Evolutionary conservation across 1,140 invertebrate genomes (phyloP), one percentile per base, ranked within the genome.

Genomic region (Glossosoma conforme): DNA sequence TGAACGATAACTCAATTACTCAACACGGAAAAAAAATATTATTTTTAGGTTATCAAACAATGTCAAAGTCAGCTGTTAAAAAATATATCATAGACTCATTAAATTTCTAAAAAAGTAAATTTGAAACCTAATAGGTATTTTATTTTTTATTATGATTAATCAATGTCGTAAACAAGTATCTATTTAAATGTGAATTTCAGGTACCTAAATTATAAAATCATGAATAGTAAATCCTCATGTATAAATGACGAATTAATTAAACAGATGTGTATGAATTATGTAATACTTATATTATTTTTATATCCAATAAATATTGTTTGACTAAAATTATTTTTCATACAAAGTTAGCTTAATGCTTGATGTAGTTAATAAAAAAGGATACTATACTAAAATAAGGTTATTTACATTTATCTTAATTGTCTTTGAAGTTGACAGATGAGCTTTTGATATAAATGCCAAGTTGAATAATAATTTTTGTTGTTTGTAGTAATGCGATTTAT

Each of bases 61-160:
- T 42, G 47, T 49, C 47, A 49, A 49, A 32, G n/a, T 32, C 48
- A 51, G 48, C 48, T 51, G 48, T 36, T 13, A n/a, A n/a, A n/a
- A n/a, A n/a, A n/a, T n/a, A n/a, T n/a, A n/a, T n/a, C n/a, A n/a
- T n/a, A n/a, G n/a, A n/a, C n/a, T n/a, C n/a, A n/a, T n/a, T n/a
- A n/a, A n/a, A n/a, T n/a, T n/a, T n/a, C n/a, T n/a, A n/a, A n/a
- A n/a, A n/a, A n/a, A n/a, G n/a, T n/a, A n/a, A n/a, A n/a, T n/a
- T n/a, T n/a, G n/a, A n/a, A n/a, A n/a, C n/a, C n/a, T n/a, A n/a
- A n/a, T n/a, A n/a, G n/a, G n/a, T n/a, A n/a, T n/a, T n/a, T n/a
- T n/a, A n/a, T n/a, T n/a, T n/a, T n/a, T n/a, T n/a, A n/a, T n/a
- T n/a, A n/a, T n/a, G n/a, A n/a, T n/a, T n/a, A n/a, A n/a, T n/a